Percentiles rank a stretch among this genome's conserved stretches.
Evolutionary conservation across 2,113 vertebrate genomes (phyloP).

Genomic region (Dissostichus mawsoni): DNA sequence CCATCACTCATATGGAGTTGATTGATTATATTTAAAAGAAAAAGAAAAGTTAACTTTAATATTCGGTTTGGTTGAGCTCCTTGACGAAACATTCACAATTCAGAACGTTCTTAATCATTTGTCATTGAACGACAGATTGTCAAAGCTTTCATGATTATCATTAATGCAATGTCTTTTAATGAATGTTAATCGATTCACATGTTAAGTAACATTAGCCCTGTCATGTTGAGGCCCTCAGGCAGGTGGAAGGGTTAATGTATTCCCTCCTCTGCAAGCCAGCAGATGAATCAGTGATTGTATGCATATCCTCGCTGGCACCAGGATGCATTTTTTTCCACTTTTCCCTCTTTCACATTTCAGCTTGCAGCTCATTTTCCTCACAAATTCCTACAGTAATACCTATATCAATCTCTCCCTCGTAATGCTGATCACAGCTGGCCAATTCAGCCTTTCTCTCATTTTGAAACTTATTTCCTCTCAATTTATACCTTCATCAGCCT

Average conservation of each 20-base stretch:
- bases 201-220: too few relatives aligned
- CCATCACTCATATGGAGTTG: background rate
- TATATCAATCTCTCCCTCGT: background rate
- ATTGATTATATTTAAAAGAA: background rate
- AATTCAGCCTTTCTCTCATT: slow-evolving; percentile 15
- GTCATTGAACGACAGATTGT: background rate
- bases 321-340: background rate
- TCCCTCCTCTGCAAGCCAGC: too few relatives aligned
- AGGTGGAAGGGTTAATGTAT: too few relatives aligned
- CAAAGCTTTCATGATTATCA: background rate
- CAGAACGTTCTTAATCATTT: background rate
- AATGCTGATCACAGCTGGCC: background rate
- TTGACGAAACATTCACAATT: background rate
- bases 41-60: background rate
- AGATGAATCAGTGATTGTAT: background rate
- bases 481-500: slow-evolving; percentile 27
- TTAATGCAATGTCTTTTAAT: background rate
- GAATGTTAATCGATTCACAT: background rate
- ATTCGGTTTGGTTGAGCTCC: background rate
- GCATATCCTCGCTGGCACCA: background rate
- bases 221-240: too few relatives aligned
- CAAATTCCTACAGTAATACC: background rate
- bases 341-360: background rate
- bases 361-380: slow-evolving; percentile 1
- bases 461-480: slow-evolving; percentile 13